Evolutionary conservation across 2,888 invertebrate species (phyloP).

Genomic region (Rhagium mordax): DNA sequence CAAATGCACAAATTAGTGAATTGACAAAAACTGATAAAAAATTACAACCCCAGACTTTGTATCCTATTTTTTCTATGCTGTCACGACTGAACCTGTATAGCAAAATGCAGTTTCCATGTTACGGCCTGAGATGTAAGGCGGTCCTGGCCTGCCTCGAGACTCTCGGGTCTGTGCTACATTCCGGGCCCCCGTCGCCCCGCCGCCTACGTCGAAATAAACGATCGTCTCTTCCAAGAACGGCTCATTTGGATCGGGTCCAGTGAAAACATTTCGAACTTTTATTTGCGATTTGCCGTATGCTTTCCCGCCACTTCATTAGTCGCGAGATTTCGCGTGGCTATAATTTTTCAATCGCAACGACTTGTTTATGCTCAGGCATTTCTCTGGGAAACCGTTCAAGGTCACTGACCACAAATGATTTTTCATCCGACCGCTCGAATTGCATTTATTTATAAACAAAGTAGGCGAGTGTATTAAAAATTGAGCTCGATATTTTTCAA

Average conservation of each 20-base stretch:
- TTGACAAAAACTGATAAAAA: too few relatives aligned
- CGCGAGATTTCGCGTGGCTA: background rate
- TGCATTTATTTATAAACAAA: background rate
- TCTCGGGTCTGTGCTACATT: slow-evolving; percentile 39
- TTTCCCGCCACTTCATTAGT: slow-evolving; percentile 32
- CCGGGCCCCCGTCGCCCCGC: slow-evolving; percentile 26
- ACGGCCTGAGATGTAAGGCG: background rate
- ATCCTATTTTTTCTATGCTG: background rate
- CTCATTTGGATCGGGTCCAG: slow-evolving; percentile 54
- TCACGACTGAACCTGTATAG: too few relatives aligned
- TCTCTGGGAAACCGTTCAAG: background rate
- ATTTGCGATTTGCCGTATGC: slow-evolving; percentile 47
- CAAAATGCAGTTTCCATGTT: background rate
- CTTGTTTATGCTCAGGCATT: background rate
- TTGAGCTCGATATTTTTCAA: background rate
- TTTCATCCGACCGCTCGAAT: background rate
- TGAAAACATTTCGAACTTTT: slow-evolving; percentile 51
- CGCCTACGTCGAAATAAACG: slow-evolving; percentile 36
- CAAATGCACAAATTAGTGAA: too few relatives aligned
- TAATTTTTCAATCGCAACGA: slow-evolving; percentile 1
- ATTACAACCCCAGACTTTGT: too few relatives aligned
- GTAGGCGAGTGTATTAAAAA: background rate
- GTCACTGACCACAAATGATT: background rate
- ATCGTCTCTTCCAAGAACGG: slow-evolving; percentile 50
- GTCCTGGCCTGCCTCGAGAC: background rate